These are phyloP conservation scores for Synodontis membranacea DNA, from an alignment of 2,113 vertebrate species.

Conservation along the genomic window DNA sequence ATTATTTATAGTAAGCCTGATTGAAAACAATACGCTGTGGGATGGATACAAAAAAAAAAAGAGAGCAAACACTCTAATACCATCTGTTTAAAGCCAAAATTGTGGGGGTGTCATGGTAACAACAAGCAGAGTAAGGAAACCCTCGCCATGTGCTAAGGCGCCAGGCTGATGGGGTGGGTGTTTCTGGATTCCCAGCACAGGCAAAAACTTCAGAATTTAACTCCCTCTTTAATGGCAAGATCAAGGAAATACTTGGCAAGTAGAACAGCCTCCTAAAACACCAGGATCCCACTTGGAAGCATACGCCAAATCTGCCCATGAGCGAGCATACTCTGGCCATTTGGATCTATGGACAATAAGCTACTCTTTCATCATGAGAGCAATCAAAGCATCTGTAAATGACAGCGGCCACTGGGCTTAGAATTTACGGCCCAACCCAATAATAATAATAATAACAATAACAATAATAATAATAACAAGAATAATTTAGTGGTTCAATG, in stretches of 20 bases:
- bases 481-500: not conserved
- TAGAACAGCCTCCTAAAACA: slow-evolving; percentile 48
- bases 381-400: not conserved
- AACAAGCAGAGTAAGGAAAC: slow-evolving; percentile 45
- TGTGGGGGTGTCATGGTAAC: slow-evolving; percentile 12
- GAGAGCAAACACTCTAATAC: not conserved
- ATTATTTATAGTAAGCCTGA: slow-evolving; percentile 21
- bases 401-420: slow-evolving; percentile 5
- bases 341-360: slow-evolving; percentile 10
- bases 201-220: slow-evolving; percentile 37
- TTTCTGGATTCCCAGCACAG: slow-evolving; percentile 41
- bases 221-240: slow-evolving; percentile 44
- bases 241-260: slow-evolving; percentile 55
- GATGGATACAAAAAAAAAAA: not conserved
- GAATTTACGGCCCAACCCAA: not conserved
- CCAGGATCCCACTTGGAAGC: slow-evolving; percentile 51
- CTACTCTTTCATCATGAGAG: slow-evolving; percentile 34
- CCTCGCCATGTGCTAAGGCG: slow-evolving; percentile 42
- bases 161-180: slow-evolving; percentile 42
- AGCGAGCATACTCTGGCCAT: slow-evolving; percentile 32
- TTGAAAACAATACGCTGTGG: not conserved
- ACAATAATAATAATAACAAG: not conserved
- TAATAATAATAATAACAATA: not conserved
- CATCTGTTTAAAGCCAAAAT: slow-evolving; percentile 35
- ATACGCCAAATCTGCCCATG: slow-evolving; percentile 36